A percentile compares a stretch with the other conserved stretches of the same genome.
phyloP scores from a whole-genome alignment of 2,888 invertebrate species.

The Chydorus sphaericus region DNA sequence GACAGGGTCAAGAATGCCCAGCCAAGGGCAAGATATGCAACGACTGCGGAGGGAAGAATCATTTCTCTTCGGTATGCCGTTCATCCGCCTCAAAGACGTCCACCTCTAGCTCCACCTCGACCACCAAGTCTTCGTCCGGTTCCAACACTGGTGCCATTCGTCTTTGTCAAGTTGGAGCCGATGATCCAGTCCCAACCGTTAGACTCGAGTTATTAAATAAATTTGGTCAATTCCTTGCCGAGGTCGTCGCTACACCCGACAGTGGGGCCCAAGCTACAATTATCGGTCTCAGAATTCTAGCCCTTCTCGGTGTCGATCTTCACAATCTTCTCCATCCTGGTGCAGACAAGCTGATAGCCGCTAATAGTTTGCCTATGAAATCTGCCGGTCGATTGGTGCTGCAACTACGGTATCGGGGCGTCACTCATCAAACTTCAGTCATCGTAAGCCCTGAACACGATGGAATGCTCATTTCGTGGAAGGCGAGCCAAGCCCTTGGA shows the following conservation, averaged over 20 bases:
- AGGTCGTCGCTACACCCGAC: not conserved
- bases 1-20: not conserved
- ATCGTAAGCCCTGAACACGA: not conserved
- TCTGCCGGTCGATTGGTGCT: not conserved
- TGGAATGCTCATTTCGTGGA: constrained; percentile 8
- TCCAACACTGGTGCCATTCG: too few relatives aligned
- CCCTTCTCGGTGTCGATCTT: not conserved
- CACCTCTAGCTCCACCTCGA: not conserved
- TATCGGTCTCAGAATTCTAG: not conserved
- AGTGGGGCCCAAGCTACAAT: constrained; percentile 1
- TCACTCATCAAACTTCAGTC: not conserved
- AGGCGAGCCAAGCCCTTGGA: not conserved
- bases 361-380: not conserved
- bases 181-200: not conserved
- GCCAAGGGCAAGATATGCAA: not conserved
- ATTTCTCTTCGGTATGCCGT: not conserved
- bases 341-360: not conserved
- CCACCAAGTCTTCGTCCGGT: too few relatives aligned
- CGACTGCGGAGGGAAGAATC: not conserved
- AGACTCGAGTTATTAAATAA: not conserved
- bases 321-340: not conserved
- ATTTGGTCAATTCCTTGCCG: not conserved
- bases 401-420: not conserved
- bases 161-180: not conserved
- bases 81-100: too few relatives aligned